These are phyloP conservation scores for Brachyalestes nurse DNA, from an alignment of 2,797 vertebrate genomes.

Conservation along the genomic window DNA sequence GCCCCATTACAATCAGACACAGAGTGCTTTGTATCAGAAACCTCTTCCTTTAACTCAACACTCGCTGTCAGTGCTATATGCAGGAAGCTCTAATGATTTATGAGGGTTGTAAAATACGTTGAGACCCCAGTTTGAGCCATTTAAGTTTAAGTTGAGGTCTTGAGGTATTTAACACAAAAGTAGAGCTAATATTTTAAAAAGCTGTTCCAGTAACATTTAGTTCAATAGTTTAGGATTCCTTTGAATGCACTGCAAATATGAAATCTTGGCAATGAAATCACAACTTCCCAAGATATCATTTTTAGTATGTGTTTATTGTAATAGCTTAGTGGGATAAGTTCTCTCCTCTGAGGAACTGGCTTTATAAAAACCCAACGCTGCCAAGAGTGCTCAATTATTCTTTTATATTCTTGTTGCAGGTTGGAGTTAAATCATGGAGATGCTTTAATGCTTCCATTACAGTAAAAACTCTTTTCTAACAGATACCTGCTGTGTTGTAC, in stretches of 20 bases:
- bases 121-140: neutral
- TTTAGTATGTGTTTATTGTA: neutral
- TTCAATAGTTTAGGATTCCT: neutral
- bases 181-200: neutral
- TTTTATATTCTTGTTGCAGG: neutral
- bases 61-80: neutral
- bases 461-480: neutral
- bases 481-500: neutral
- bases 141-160: neutral
- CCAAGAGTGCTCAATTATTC: constrained; percentile 12
- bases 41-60: constrained; percentile 8
- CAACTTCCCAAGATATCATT: no score
- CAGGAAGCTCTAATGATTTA: neutral
- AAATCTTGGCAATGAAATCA: no score
- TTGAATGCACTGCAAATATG: neutral
- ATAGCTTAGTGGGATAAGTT: neutral
- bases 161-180: neutral
- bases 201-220: neutral
- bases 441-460: constrained; percentile 9
- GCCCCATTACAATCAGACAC: constrained; percentile 42
- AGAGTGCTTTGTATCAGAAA: constrained; percentile 29
- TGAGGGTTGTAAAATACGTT: neutral
- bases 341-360: neutral
- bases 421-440: neutral
- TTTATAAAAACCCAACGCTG: constrained; percentile 18